Conservation (phyloP, 2,888 invertebrate species). For the Drosophila vallismaia region DNA sequence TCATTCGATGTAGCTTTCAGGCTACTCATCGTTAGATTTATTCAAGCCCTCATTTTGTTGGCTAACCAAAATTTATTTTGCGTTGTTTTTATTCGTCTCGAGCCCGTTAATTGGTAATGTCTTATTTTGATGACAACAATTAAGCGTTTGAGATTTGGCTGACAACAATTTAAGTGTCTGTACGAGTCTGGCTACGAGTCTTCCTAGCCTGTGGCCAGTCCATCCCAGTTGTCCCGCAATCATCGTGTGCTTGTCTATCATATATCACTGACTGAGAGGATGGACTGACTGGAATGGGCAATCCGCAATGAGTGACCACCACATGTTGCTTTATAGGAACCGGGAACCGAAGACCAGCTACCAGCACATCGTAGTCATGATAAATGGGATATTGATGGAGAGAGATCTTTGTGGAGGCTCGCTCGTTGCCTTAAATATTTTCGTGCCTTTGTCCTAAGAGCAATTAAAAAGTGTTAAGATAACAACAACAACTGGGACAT, state of each 20-base stretch:
- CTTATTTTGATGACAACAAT: conserved; percentile 39
- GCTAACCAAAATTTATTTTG: conserved; percentile 12
- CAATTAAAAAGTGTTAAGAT: conserved; percentile 73
- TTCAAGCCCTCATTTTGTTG: conserved; percentile 23
- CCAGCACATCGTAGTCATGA: conserved; percentile 31
- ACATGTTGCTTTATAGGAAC: conserved; percentile 30
- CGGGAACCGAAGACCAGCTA: background rate
- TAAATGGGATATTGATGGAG: conserved; percentile 36
- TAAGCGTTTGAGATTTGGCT: conserved; percentile 33
- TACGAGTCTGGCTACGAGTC: conserved; percentile 1
- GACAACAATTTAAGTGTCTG: conserved; percentile 22
- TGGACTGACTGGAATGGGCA: conserved; percentile 10
- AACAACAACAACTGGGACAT: conserved; percentile 37
- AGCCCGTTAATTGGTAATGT: conserved; percentile 31
- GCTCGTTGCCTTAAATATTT: conserved; percentile 10
- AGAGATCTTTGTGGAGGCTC: conserved; percentile 6
- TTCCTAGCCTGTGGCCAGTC: conserved; percentile 1
- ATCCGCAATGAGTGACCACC: conserved; percentile 31
- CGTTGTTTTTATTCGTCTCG: background rate
- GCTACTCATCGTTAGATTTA: background rate
- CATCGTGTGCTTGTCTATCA: conserved; percentile 43
- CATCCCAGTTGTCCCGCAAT: conserved; percentile 21
- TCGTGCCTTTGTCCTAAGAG: conserved; percentile 20
- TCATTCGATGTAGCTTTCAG: conserved; percentile 5
- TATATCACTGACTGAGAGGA: conserved; percentile 27